phyloP scores from a whole-genome alignment of 2,888 invertebrate species.

The Trachelus troglodyta region DNA sequence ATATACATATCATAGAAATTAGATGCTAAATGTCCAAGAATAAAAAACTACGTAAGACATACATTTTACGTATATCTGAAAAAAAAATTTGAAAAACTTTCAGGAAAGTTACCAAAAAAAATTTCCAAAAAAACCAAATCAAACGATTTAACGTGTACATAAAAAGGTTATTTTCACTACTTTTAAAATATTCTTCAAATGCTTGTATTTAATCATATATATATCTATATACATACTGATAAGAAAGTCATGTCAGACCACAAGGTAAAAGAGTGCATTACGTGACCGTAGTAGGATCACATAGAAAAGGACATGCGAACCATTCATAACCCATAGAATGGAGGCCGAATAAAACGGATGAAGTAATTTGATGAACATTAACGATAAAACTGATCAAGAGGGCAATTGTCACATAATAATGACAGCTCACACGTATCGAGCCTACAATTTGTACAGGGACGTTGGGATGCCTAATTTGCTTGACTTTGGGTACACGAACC shows the following conservation, averaged over 20 bases:
- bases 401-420: constrained; percentile 22
- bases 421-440: constrained; percentile 9
- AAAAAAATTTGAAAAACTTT: no score
- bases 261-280: not conserved
- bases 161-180: not conserved
- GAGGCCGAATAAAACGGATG: constrained; percentile 6
- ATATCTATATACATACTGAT: not conserved
- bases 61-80: not conserved
- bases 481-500: constrained; percentile 10
- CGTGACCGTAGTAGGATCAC: not conserved
- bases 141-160: not conserved
- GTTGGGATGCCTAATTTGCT: not conserved
- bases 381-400: constrained; percentile 17
- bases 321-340: not conserved
- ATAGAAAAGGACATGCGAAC: not conserved
- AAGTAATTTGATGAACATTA: constrained; percentile 21
- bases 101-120: not conserved
- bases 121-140: not conserved
- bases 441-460: not conserved
- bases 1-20: not conserved
- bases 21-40: not conserved
- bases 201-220: not conserved
- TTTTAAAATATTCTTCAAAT: not conserved
- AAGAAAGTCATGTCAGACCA: not conserved
- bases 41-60: not conserved